Base-by-base conservation (phyloP, 2,888 invertebrate genomes). In the Drosophila mercatorum region DNA sequence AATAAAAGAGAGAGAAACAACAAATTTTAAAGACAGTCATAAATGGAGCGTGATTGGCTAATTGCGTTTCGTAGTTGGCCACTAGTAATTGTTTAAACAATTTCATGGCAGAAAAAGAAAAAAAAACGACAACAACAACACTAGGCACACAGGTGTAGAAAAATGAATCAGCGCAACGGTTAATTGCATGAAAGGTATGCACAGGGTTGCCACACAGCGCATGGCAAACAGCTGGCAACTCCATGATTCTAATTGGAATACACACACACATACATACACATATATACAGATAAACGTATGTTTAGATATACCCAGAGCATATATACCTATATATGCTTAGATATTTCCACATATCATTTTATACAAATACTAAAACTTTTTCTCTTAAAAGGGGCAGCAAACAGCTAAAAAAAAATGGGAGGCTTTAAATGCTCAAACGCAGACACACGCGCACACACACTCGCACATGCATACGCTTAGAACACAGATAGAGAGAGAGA, bases 151-250 rank as follows among this genome's bases (percentile, higher is more conserved):
- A 64, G 49, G 49, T 62, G 55, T 46, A 47, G 52, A 65, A 61
- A 81, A 71, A 71, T 88, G 77, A 88, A 74, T 85, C 83, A 83
- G 71, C 57, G 59, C 71, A 75, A 74, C 68, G 68, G 69, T 66
- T 67, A 76, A 72, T 78, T 76, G 64, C 51, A 55, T 60, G 53
- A 77, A 67, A 58, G 55, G 47, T 58, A n/a, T 66, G 43, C 10
- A 53, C 66, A 75, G 71, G 12, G 84, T 81, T 69, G 69, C 65
- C 87, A 77, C 67, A 69, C 61, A 26, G 60, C 12, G 36, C 28
- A 59, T 26, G 49, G 36, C 38, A 62, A 76, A 72, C 73, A 69
- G 72, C 73, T 80, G 75, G 75, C 75, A 69, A 62, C 76, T 47
- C 76, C 55, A 55, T 2, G 38, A 63, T 65, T 78, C 75, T 66